Percentiles rank a stretch among this genome's conserved stretches.
Conservation (phyloP, 2,888 invertebrate species). For the Chymomyza amoena region DNA sequence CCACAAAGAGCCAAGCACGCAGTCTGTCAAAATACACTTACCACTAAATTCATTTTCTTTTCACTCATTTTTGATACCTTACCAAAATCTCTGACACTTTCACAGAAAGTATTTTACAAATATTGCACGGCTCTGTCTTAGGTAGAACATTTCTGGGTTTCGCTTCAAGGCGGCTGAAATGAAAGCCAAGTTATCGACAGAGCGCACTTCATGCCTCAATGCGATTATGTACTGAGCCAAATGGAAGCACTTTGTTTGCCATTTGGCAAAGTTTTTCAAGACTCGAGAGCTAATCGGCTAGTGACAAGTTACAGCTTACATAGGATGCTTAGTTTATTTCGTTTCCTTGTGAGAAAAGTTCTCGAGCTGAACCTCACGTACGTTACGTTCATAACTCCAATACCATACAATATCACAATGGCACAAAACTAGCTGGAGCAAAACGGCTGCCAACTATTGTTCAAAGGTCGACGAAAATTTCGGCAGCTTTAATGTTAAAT, state of each 20-base stretch:
- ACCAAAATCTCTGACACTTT: slow-evolving; percentile 42
- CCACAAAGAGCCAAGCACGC: slow-evolving; percentile 31
- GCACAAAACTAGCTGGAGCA: slow-evolving; percentile 48
- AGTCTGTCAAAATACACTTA: slow-evolving; percentile 19
- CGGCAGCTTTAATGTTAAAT: slow-evolving; percentile 70
- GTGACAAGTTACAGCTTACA: slow-evolving; percentile 41
- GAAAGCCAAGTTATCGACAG: slow-evolving; percentile 33
- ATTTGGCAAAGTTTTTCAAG: slow-evolving; percentile 14
- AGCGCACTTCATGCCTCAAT: slow-evolving; percentile 33
- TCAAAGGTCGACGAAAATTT: slow-evolving; percentile 62
- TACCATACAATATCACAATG: slow-evolving; percentile 60
- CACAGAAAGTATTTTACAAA: slow-evolving; percentile 27
- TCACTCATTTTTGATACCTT: slow-evolving; percentile 25
- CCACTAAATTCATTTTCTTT: slow-evolving; percentile 40
- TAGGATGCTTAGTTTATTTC: slow-evolving; percentile 32
- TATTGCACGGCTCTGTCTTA: slow-evolving; percentile 43
- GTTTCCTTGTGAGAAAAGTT: slow-evolving; percentile 44
- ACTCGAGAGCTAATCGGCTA: slow-evolving; percentile 27
- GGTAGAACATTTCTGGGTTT: slow-evolving; percentile 27
- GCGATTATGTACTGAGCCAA: slow-evolving; percentile 34
- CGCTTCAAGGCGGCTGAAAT: slow-evolving; percentile 17
- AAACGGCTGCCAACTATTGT: slow-evolving; percentile 1
- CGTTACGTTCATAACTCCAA: background rate
- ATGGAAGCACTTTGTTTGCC: slow-evolving; percentile 53
- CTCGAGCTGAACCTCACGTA: slow-evolving; percentile 62